Conservation (phyloP, 2,888 invertebrate genomes). For the Xestia ashworthii region DNA sequence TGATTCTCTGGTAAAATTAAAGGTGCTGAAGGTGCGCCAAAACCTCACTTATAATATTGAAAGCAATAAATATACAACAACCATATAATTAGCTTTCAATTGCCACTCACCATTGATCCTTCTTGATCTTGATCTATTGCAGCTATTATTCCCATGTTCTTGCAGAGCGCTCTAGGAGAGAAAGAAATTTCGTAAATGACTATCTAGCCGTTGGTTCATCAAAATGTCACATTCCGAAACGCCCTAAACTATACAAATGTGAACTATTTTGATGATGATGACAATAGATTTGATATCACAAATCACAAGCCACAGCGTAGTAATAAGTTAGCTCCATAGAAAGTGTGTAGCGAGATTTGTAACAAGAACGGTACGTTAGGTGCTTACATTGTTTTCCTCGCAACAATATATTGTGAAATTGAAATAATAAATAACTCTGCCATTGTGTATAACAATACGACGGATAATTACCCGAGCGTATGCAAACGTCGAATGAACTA, state of each 20-base stretch:
- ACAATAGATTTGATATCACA: conserved; percentile 45
- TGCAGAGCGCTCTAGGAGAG: background rate
- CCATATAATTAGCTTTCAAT: background rate
- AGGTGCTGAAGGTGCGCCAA: background rate
- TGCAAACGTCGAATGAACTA: conserved; percentile 79
- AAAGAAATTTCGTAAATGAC: background rate
- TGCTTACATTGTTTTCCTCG: conserved; percentile 73
- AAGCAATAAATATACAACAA: background rate
- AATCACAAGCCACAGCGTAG: conserved; percentile 17
- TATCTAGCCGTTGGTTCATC: background rate
- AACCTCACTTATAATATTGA: background rate
- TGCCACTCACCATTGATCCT: background rate
- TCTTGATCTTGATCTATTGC: background rate
- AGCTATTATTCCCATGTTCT: background rate
- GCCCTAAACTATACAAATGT: background rate
- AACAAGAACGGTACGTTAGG: conserved; percentile 56
- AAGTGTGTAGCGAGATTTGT: conserved; percentile 53
- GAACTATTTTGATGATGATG: conserved; percentile 34
- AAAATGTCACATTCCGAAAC: background rate
- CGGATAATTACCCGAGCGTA: conserved; percentile 80
- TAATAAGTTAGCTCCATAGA: conserved; percentile 51
- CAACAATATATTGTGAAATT: conserved; percentile 79
- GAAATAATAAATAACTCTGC: conserved; percentile 77
- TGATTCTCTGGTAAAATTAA: background rate
- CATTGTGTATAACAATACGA: conserved; percentile 79